phyloP scores from a whole-genome alignment of 2,113 vertebrate species.

The Heteronetta atricapilla region DNA sequence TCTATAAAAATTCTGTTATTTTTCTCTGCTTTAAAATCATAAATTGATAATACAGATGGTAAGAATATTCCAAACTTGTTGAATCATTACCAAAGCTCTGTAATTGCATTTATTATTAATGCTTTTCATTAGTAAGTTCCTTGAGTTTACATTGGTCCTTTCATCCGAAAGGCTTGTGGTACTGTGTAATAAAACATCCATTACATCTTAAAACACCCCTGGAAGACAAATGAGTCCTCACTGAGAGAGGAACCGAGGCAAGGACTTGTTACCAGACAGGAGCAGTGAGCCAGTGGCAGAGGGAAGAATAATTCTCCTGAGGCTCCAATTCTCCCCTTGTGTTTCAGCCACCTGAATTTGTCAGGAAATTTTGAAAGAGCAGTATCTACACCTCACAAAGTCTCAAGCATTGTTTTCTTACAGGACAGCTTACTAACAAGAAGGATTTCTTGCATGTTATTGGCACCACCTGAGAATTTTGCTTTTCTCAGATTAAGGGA shows the following conservation, averaged over 20 bases:
- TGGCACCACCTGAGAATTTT: neutral
- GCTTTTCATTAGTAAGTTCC: constrained; percentile 1
- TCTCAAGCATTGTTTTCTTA: neutral
- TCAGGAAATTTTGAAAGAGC: neutral
- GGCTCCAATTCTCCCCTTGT: neutral
- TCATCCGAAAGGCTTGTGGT: neutral
- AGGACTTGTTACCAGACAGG: neutral
- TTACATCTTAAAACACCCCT: neutral
- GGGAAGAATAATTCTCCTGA: neutral
- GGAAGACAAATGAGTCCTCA: neutral
- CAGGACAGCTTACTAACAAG: neutral
- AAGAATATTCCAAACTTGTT: neutral
- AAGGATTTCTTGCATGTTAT: neutral
- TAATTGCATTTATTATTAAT: constrained; percentile 15
- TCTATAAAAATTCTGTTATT: neutral
- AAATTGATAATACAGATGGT: neutral
- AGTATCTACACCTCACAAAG: neutral
- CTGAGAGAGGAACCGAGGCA: neutral
- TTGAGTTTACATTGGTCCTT: neutral
- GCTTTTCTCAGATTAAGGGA: neutral
- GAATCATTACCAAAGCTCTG: neutral
- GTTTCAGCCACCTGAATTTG: neutral
- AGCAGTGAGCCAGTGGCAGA: neutral
- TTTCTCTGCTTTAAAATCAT: neutral
- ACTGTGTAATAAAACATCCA: neutral